These are phyloP conservation scores for Liopterus haemorrhoidalis DNA, from an alignment of 2,888 invertebrate species.

Conservation along the genomic window DNA sequence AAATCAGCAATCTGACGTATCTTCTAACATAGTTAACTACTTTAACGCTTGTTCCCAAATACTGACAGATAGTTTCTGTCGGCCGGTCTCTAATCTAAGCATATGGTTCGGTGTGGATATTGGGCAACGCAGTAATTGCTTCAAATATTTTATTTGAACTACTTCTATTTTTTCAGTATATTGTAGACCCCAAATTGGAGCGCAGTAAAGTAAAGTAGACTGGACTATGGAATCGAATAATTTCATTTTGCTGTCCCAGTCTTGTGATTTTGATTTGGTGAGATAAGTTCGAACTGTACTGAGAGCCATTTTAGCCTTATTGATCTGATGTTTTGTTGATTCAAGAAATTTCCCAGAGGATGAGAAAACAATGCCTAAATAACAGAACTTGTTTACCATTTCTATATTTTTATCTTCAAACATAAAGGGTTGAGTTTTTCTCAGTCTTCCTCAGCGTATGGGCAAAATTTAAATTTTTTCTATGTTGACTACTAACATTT, in stretches of 20 bases:
- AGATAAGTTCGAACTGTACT: neutral
- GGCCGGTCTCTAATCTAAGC: too few species aligned
- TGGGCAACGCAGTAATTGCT: neutral
- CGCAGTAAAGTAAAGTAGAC: neutral
- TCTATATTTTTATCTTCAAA: neutral
- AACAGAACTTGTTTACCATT: conserved; percentile 4
- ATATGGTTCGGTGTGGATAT: too few species aligned
- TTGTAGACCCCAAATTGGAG: conserved; percentile 4
- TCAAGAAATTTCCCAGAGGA: conserved; percentile 4
- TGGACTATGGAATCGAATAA: neutral
- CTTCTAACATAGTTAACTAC: too few species aligned
- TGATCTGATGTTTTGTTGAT: neutral
- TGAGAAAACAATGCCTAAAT: neutral
- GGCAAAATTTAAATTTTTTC: conserved; percentile 5
- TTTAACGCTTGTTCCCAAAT: too few species aligned
- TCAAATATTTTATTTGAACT: neutral
- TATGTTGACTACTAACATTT: neutral
- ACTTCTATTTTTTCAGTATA: neutral
- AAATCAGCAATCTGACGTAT: too few species aligned
- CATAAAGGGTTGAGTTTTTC: neutral
- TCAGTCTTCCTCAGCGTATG: conserved; percentile 2
- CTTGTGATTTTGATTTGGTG: neutral
- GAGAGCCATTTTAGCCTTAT: conserved; percentile 1
- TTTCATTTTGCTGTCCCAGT: neutral
- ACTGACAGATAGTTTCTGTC: too few species aligned